A percentile compares a stretch with the other conserved stretches of the same genome.
phyloP scores from a whole-genome alignment of 2,113 vertebrate species.

The Oryzias curvinotus region DNA sequence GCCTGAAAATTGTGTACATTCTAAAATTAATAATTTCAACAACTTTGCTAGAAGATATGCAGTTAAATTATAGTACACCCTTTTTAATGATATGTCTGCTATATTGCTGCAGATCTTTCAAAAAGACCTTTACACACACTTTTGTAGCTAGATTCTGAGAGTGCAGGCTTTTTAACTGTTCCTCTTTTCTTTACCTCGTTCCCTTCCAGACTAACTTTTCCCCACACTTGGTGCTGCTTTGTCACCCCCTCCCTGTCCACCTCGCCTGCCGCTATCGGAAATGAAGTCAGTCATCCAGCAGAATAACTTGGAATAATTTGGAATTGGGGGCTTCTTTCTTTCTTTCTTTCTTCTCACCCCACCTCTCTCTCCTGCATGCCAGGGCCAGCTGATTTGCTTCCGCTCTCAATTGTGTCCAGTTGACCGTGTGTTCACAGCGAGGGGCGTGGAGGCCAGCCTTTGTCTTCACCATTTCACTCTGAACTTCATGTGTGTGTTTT shows the following conservation, averaged over 20 bases:
- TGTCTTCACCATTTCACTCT: slow-evolving; percentile 63
- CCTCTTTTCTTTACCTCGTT: slow-evolving; percentile 49
- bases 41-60: too few relatives aligned
- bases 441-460: slow-evolving; percentile 62
- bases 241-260: slow-evolving; percentile 54
- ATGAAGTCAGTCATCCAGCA: slow-evolving; percentile 81
- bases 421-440: slow-evolving; percentile 73
- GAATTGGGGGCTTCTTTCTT: slow-evolving; percentile 65
- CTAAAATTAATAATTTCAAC: too few relatives aligned
- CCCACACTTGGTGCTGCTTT: slow-evolving; percentile 30
- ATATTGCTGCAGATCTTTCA: too few relatives aligned
- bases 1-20: too few relatives aligned
- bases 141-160: neutral
- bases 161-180: slow-evolving; percentile 35
- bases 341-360: slow-evolving; percentile 10
- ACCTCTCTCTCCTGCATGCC: slow-evolving; percentile 37
- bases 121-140: neutral
- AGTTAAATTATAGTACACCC: too few relatives aligned
- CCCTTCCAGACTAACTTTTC: slow-evolving; percentile 25
- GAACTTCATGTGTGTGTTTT: slow-evolving; percentile 45
- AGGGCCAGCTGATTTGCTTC: slow-evolving; percentile 78
- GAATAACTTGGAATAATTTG: slow-evolving; percentile 79
- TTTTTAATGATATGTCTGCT: too few relatives aligned
- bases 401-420: slow-evolving; percentile 76
- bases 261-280: slow-evolving; percentile 71